Conservation (phyloP, 1,140 invertebrate species). For the Drosophila truncata region DNA sequence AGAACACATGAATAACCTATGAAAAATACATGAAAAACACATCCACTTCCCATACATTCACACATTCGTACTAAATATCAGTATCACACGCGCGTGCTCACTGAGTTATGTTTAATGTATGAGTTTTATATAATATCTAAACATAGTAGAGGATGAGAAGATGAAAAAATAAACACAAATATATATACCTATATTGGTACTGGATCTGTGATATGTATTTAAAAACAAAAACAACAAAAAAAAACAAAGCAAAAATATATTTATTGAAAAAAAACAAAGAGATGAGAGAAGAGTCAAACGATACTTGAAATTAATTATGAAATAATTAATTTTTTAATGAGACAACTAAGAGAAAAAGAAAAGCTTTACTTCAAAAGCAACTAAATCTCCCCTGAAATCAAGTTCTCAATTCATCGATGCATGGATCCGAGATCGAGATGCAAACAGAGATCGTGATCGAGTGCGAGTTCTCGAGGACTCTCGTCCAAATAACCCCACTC, state of each 20-base stretch:
- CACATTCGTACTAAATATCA: conserved; percentile 66
- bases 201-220: conserved; percentile 85
- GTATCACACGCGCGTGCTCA: conserved; percentile 71
- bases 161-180: conserved; percentile 63
- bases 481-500: conserved; percentile 13
- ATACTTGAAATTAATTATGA: conserved; percentile 79
- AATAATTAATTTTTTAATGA: conserved; percentile 80
- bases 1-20: not conserved
- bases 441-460: conserved; percentile 4
- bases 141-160: conserved; percentile 58
- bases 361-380: conserved; percentile 70
- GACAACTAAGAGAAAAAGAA: conserved; percentile 61
- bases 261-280: conserved; percentile 46
- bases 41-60: conserved; percentile 44
- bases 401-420: conserved; percentile 57
- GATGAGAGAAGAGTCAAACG: conserved; percentile 55
- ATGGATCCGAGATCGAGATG: conserved; percentile 23
- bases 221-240: conserved; percentile 61
- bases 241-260: conserved; percentile 58
- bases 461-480: conserved; percentile 20
- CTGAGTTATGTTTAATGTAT: conserved; percentile 76
- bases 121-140: conserved; percentile 75
- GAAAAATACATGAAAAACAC: conserved; percentile 5
- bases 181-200: conserved; percentile 79
- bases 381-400: conserved; percentile 51